Evolutionary conservation across 2,113 vertebrate genomes (phyloP), one percentile per base, ranked within the genome.

Genomic region (Gadus macrocephalus): DNA sequence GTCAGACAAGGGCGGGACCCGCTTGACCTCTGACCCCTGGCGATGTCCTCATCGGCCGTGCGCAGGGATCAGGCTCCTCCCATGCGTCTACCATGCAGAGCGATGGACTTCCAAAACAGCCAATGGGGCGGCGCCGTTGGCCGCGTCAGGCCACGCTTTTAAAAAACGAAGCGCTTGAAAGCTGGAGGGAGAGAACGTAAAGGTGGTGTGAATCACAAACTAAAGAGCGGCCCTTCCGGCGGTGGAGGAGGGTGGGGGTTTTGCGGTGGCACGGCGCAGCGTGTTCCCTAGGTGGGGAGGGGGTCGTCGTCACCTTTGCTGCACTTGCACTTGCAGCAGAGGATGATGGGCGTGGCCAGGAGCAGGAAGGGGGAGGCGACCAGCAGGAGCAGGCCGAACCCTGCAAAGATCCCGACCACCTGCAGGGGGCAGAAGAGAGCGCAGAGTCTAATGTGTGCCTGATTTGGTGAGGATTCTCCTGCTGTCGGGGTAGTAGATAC

Each of bases 281-380:
- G 17, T 2, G 53, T 17, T 62, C 78, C 87, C 68, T 96, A 99
- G 81, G 95, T 98, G 59, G 97, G 97, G 1, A 98, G 75, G 0
- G 97, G 96, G 86, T 99, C 97, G 5, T 98, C 97, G 2, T 99
- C 97, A 0, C 96, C 96, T 93, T 97, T 99, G 88, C 93, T 95
- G 92, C 96, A 99, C 76, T 98, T 99, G 89, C 96, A 98, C 78
- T 98, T 99, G 90, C 97, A 99, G 92, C 97, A 99, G 64, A 99
- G 92, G 25, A 99, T 94, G 72, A 99, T 98, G 0, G 97, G 97
- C 0, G 97, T 98, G 75, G 96, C 97, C 80, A 99, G 89, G 2
- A 99, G 92, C 82, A 99, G 93, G 84, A 99, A 98, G 1, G 97
- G 97, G 1, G 97, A 98, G 17, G 97, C 97, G 71, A 99, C 96